These are phyloP conservation scores for Drosophila pectinifera DNA, from an alignment of 1,140 invertebrate species.

Conservation along the genomic window DNA sequence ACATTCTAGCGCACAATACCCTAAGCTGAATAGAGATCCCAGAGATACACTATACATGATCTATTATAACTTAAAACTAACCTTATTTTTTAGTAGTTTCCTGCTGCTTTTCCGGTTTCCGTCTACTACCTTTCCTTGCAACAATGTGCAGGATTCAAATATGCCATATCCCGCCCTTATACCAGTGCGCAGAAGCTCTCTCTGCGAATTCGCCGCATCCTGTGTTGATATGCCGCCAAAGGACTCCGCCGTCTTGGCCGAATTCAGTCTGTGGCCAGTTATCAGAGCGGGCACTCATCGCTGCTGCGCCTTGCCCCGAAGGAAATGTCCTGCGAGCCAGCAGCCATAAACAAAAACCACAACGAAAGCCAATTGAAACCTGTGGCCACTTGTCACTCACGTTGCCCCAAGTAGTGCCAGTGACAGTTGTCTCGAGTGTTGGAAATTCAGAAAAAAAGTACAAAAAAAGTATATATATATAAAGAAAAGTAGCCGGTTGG, in stretches of 20 bases:
- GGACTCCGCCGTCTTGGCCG: constrained; percentile 46
- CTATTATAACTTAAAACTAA: background rate
- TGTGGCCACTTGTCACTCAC: constrained; percentile 74
- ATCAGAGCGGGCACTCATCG: constrained; percentile 30
- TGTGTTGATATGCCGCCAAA: constrained; percentile 63
- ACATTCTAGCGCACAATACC: too few relatives aligned
- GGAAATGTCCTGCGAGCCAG: constrained; percentile 9
- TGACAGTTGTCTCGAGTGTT: constrained; percentile 71
- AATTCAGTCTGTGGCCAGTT: constrained; percentile 70
- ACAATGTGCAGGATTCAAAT: constrained; percentile 50
- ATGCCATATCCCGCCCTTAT: constrained; percentile 51
- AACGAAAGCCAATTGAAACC: constrained; percentile 56
- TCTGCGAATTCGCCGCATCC: constrained; percentile 51
- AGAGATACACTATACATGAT: too few relatives aligned
- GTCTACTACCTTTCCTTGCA: constrained; percentile 44
- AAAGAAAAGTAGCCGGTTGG: constrained; percentile 27
- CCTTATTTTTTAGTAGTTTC: too few relatives aligned
- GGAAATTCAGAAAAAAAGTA: background rate
- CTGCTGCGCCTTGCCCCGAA: background rate
- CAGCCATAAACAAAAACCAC: constrained; percentile 40
- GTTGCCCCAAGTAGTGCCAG: constrained; percentile 63
- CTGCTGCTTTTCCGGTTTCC: background rate
- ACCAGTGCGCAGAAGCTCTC: constrained; percentile 64
- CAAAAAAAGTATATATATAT: background rate
- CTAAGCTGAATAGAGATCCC: too few relatives aligned